Evolutionary conservation across 1,140 invertebrate genomes (phyloP), one percentile per base, ranked within the genome.

Genomic region (Daktulosphaira vitifoliae): DNA sequence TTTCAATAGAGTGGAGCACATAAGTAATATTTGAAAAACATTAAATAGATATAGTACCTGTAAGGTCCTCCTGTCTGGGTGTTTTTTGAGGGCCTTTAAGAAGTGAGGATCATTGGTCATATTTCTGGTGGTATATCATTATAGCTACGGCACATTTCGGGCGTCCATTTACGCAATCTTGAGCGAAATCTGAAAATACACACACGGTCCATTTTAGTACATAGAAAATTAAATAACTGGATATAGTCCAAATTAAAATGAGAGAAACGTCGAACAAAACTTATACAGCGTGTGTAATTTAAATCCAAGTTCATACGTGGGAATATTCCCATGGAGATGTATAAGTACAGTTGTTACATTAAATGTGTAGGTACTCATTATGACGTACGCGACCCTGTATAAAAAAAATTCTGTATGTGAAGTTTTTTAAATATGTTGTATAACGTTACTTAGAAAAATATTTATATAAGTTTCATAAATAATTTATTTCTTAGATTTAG

Each of bases 1-100:
- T n/a, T n/a, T n/a, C n/a, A n/a, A n/a, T n/a, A n/a, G n/a, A n/a
- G n/a, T n/a, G n/a, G n/a, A n/a, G n/a, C n/a, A n/a, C n/a, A n/a
- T n/a, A n/a, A n/a, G n/a, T n/a, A n/a, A n/a, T n/a, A n/a, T n/a
- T n/a, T n/a, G n/a, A n/a, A n/a, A n/a, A n/a, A n/a, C n/a, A n/a
- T 33, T 33, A 33, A 33, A 33, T 33, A 33, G 29, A 33, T 6
- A 33, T 33, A 5, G 29, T 69, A 81, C 80, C 74, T 81, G 78
- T 70, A 82, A 76, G 56, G 79, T 81, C 48, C 82, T 76, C 70
- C 79, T 76, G 68, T 81, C 78, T 51, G 83, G 82, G 71, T 82
- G 81, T 65, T 80, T 80, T 70, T 78, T 78, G 23, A 84, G 77
- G 66, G 82, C 80, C 68, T 80, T 77, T 50, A 83, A 74, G 70